Conservation (phyloP, 2,888 invertebrate species). For the Phytoseiulus persimilis region DNA sequence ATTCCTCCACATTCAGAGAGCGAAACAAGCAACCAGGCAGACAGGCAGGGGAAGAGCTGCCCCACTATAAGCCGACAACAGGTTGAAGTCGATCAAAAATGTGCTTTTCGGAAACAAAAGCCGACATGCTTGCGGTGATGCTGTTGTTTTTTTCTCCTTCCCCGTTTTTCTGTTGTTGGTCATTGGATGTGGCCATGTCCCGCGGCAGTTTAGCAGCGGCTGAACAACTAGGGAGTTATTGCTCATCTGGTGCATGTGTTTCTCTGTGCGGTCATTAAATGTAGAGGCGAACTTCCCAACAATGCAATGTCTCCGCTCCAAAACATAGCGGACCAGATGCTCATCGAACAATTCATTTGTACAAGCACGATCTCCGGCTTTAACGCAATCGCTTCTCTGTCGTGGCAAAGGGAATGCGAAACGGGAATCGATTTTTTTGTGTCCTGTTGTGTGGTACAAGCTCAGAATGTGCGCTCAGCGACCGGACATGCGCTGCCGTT, state of each 20-base stretch:
- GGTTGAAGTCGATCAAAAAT: not conserved
- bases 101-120: not conserved
- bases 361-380: not conserved
- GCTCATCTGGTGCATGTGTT: not conserved
- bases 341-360: not conserved
- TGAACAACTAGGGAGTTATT: not conserved
- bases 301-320: not conserved
- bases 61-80: not conserved
- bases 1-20: not conserved
- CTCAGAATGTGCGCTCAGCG: no score
- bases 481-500: no score
- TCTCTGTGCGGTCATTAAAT: not conserved
- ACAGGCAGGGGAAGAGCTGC: not conserved
- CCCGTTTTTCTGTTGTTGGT: not conserved
- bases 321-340: conserved; percentile 5
- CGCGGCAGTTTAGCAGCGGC: not conserved
- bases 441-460: not conserved
- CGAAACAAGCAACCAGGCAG: not conserved
- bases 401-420: not conserved
- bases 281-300: not conserved
- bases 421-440: not conserved
- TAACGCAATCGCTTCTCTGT: not conserved
- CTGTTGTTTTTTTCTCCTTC: not conserved
- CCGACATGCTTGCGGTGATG: not conserved
- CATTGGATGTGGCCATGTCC: not conserved